Percentiles rank a stretch among this genome's conserved stretches.
Evolutionary conservation across 2,797 vertebrate genomes (phyloP).

Genomic region (Catostomus latipinnis): DNA sequence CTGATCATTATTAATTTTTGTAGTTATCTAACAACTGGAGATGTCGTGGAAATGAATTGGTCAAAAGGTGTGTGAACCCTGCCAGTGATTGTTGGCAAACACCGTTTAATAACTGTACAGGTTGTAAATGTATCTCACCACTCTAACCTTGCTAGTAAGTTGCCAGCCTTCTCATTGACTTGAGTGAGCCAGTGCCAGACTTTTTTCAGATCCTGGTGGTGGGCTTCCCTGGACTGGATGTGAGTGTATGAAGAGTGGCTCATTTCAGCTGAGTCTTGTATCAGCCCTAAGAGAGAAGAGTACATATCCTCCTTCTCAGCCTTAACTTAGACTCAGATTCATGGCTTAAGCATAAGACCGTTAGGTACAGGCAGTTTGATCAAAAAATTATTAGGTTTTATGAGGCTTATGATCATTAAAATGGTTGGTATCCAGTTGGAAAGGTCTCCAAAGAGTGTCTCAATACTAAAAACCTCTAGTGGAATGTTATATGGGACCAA

Average conservation of each 20-base stretch:
- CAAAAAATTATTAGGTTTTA: no score
- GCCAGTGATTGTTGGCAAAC: neutral
- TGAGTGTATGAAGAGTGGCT: constrained; percentile 22
- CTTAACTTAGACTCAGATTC: constrained; percentile 3
- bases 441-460: no score
- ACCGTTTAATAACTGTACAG: constrained; percentile 3
- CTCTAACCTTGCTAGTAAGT: constrained; percentile 34
- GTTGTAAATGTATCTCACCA: constrained; percentile 9
- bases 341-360: neutral
- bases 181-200: constrained; percentile 33
- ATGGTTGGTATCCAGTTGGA: no score
- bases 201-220: constrained; percentile 45
- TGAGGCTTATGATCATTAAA: no score
- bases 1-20: no score
- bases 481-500: no score
- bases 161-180: constrained; percentile 39
- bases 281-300: constrained; percentile 22
- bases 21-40: no score
- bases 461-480: no score
- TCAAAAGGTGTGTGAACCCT: no score
- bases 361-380: neutral
- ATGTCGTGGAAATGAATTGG: no score
- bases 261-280: constrained; percentile 50
- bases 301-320: neutral
- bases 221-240: constrained; percentile 34